Conservation (phyloP, 2,888 invertebrate genomes). For the Globia sparganii region DNA sequence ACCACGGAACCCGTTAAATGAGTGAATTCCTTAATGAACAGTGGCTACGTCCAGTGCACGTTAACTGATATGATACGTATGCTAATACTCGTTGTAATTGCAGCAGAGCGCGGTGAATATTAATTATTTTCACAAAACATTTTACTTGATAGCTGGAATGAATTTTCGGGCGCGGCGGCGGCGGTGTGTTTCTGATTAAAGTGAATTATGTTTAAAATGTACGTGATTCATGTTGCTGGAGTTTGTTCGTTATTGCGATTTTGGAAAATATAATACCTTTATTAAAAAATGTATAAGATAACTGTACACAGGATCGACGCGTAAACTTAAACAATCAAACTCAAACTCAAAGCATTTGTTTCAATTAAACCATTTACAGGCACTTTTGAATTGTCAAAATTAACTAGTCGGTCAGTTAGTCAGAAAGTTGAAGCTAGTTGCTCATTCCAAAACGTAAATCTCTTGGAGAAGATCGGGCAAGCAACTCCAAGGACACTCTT, state of each 20-base stretch:
- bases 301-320: not conserved
- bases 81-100: conserved; percentile 48
- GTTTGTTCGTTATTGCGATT: conserved; percentile 18
- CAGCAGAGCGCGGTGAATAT: conserved; percentile 57
- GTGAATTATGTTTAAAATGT: conserved; percentile 48
- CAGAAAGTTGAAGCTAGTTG: too few relatives aligned
- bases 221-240: conserved; percentile 31
- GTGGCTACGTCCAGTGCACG: conserved; percentile 11
- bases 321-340: not conserved
- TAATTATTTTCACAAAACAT: conserved; percentile 66
- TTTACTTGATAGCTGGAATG: conserved; percentile 61
- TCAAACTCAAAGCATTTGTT: too few relatives aligned
- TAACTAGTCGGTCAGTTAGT: too few relatives aligned
- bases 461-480: too few relatives aligned
- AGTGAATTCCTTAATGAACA: conserved; percentile 8
- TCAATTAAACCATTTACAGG: too few relatives aligned
- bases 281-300: too few relatives aligned
- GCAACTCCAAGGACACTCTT: too few relatives aligned
- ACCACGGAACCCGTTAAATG: conserved; percentile 2
- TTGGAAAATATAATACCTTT: not conserved
- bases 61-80: conserved; percentile 40
- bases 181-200: conserved; percentile 53
- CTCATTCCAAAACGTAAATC: too few relatives aligned
- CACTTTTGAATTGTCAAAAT: too few relatives aligned
- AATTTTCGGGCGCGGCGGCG: conserved; percentile 36